phyloP scores from a whole-genome alignment of 1,140 invertebrate genomes.

The Himalopsyche phryganea region DNA sequence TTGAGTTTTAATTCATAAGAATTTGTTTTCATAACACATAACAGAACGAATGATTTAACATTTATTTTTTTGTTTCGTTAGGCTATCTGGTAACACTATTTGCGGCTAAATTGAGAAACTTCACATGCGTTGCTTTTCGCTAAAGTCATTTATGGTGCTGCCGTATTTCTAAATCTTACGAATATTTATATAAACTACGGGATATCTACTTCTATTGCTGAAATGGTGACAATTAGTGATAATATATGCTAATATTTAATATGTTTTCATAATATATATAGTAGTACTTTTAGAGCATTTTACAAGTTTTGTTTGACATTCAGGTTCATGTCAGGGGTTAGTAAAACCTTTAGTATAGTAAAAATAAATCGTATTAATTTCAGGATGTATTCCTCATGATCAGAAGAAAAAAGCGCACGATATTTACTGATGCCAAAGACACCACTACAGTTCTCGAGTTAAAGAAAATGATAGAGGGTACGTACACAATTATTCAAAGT shows the following conservation, averaged over 20 bases:
- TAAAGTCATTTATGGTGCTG: neutral
- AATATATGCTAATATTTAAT: too few relatives aligned
- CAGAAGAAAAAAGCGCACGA: conserved; percentile 91
- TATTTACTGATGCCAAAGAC: conserved; percentile 98
- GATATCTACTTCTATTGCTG: neutral
- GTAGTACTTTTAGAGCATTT: neutral
- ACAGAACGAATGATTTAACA: too few relatives aligned
- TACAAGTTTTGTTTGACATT: neutral
- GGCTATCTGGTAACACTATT: too few relatives aligned
- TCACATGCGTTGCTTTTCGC: conserved; percentile 4
- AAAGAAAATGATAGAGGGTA: conserved; percentile 96
- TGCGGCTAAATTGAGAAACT: neutral
- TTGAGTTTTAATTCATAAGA: too few relatives aligned
- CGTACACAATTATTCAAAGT: conserved; percentile 20
- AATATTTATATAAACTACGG: too few relatives aligned
- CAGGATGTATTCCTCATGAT: conserved; percentile 98
- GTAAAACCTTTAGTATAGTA: too few relatives aligned
- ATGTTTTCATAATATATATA: neutral
- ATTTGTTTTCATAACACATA: too few relatives aligned
- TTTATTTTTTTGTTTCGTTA: too few relatives aligned
- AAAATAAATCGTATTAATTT: conserved; percentile 21
- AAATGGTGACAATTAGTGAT: neutral
- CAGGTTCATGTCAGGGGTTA: neutral
- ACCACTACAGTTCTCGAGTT: conserved; percentile 89
- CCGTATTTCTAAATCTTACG: too few relatives aligned